Base-by-base conservation (phyloP, 2,888 invertebrate species). In the Atrina japonica region DNA sequence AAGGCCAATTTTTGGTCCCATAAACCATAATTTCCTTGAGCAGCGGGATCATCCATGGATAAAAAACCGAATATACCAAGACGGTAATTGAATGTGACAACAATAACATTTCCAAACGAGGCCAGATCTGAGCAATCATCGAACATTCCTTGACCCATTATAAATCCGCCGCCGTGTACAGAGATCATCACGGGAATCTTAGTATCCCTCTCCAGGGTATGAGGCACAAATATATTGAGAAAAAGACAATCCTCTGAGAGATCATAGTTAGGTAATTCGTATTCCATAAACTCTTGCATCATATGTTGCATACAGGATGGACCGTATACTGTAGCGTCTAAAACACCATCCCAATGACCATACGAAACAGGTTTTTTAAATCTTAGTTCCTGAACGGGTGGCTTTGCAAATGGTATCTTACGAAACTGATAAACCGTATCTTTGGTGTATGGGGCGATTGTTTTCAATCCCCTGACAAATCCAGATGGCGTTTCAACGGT, bases 181-280 rank as follows among this genome's bases (percentile, higher is more conserved):
- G 6, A 7, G 6, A 47, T 7, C 47, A 47, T 47, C 0, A 47
- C 47, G 6, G 47, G 21, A 1, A 47, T 0, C n/a, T 47, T 47
- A 21, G 7, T 21, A 14, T n/a, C n/a, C n/a, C 47, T 47, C 16
- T n/a, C 1, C 1, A 47, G 21, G 16, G 47, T 18, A 1, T 2
- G 1, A 16, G 82, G 82, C 11, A 81, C 70, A 45, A 67, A 78
- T n/a, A 82, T 64, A 52, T 76, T 78, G 3, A 83, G 64, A 18
- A 73, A 71, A 3, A 83, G 53, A 47, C 83, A 83, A 49, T 81
- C 80, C 56, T 83, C 83, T 16, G 75, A 74, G 23, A 61, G 53
- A 14, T 70, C 43, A 27, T 27, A 35, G 35, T 72, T 72, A 6
- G 66, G 70, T 7, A 76, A 27, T 9, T 73, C 58, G 72, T 70